Percentiles rank a stretch among this genome's conserved stretches.
Evolutionary conservation across 2,888 invertebrate species (phyloP).

Genomic region (Yponomeuta plumbellus): DNA sequence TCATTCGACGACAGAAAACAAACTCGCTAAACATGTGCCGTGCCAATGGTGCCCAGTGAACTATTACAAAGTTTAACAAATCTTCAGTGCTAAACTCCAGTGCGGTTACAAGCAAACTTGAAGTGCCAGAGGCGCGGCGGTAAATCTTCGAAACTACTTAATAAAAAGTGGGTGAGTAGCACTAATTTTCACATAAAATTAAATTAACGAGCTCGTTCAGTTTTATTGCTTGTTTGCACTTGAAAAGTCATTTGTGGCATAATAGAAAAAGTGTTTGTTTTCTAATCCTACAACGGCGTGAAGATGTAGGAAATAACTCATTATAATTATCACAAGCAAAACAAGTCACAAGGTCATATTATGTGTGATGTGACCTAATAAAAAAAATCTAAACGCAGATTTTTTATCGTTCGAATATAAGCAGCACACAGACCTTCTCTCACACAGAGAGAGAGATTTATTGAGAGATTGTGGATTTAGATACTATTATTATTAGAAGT

Average conservation of each 20-base stretch:
- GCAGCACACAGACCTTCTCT: too few species aligned
- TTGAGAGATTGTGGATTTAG: too few species aligned
- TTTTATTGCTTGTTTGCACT: constrained; percentile 16
- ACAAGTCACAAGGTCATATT: too few species aligned
- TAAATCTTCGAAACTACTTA: constrained; percentile 31
- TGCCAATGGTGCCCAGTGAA: constrained; percentile 30
- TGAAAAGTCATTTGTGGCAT: constrained; percentile 12
- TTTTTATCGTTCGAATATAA: too few species aligned
- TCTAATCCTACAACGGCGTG: not conserved
- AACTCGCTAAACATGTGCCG: constrained; percentile 32
- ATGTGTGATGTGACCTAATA: too few species aligned
- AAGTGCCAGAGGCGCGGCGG: not conserved
- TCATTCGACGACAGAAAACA: constrained; percentile 29
- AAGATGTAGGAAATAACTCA: not conserved
- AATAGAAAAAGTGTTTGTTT: constrained; percentile 10
- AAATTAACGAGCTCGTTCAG: constrained; percentile 14
- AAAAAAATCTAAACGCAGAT: too few species aligned
- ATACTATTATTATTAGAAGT: too few species aligned
- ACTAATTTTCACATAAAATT: constrained; percentile 22
- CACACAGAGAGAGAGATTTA: too few species aligned
- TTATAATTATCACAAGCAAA: too few species aligned
- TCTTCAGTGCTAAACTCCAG: not conserved
- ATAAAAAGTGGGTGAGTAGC: constrained; percentile 66
- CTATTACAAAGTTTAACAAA: not conserved
- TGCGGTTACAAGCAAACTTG: not conserved